Evolutionary conservation across 2,797 vertebrate species (phyloP).

Genomic region (Thaleichthys pacificus): DNA sequence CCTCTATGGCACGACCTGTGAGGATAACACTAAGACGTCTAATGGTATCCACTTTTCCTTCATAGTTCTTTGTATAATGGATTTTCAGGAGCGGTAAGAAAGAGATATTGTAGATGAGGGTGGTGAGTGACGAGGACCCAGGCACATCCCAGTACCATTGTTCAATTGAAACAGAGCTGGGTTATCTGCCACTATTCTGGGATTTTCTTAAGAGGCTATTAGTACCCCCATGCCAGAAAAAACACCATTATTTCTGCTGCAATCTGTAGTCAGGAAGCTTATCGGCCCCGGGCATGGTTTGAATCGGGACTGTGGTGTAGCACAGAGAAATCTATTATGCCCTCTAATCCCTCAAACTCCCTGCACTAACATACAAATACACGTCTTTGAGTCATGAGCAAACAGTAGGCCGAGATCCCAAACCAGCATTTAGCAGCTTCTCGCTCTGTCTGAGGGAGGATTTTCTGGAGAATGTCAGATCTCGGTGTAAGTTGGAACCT

Average conservation of each 20-base stretch:
- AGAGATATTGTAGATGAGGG: conserved; percentile 15
- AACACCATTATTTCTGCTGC: conserved; percentile 68
- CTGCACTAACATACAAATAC: conserved; percentile 46
- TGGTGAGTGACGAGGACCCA: conserved; percentile 36
- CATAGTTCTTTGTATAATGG: too few relatives aligned
- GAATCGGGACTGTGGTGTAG: conserved; percentile 61
- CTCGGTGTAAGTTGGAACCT: conserved; percentile 56
- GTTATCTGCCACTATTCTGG: conserved; percentile 49
- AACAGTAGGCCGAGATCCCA: conserved; percentile 51
- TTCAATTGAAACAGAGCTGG: conserved; percentile 43
- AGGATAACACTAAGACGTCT: too few relatives aligned
- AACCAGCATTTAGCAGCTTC: conserved; percentile 54
- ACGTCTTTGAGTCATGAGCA: conserved; percentile 63
- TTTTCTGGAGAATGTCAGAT: conserved; percentile 54
- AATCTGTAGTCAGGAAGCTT: conserved; percentile 70
- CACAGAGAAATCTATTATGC: conserved; percentile 28
- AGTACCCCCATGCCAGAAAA: conserved; percentile 56
- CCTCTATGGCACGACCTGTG: too few relatives aligned
- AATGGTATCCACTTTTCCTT: too few relatives aligned
- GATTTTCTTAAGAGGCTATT: conserved; percentile 75
- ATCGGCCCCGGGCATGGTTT: conserved; percentile 66
- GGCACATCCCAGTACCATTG: conserved; percentile 44
- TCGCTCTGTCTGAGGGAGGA: conserved; percentile 34
- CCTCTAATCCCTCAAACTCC: conserved; percentile 66
- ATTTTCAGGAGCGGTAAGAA: conserved; percentile 27